Conservation (phyloP, 2,797 vertebrate species). For the Peromyscus eremicus region DNA sequence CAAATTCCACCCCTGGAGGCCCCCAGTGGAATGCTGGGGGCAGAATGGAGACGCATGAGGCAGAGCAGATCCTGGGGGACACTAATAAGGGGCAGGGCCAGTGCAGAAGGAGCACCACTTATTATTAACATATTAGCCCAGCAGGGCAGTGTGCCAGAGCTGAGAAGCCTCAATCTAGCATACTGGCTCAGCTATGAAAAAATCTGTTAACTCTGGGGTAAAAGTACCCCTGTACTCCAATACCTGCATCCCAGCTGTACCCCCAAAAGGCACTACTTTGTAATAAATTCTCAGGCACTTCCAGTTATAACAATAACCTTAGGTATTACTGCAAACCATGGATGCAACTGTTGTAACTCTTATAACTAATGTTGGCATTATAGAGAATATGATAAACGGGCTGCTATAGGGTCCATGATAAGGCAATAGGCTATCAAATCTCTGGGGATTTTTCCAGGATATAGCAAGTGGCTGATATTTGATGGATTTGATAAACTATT, state of each 20-base stretch:
- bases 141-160: constrained; percentile 86
- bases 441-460: background rate
- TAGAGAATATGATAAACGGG: background rate
- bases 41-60: constrained; percentile 82
- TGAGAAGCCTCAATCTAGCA: constrained; percentile 86
- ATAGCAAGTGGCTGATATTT: background rate
- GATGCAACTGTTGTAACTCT: background rate
- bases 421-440: background rate
- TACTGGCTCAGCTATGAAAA: constrained; percentile 73
- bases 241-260: constrained; percentile 6
- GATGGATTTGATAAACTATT: background rate
- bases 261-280: constrained; percentile 65
- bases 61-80: constrained; percentile 82
- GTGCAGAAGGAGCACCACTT: constrained; percentile 83
- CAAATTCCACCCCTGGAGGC: constrained; percentile 84
- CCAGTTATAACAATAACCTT: constrained; percentile 18
- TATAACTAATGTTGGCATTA: background rate
- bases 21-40: constrained; percentile 75
- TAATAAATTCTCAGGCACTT: constrained; percentile 31
- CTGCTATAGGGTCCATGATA: background rate
- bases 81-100: constrained; percentile 86
- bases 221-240: background rate
- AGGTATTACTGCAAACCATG: background rate
- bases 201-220: constrained; percentile 52
- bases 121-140: constrained; percentile 87